Evolutionary conservation across 35 echinoderm and acorn worm genomes (phyloP), one percentile per base, ranked within the genome.

Genomic region (Eucidaris tribuloides): DNA sequence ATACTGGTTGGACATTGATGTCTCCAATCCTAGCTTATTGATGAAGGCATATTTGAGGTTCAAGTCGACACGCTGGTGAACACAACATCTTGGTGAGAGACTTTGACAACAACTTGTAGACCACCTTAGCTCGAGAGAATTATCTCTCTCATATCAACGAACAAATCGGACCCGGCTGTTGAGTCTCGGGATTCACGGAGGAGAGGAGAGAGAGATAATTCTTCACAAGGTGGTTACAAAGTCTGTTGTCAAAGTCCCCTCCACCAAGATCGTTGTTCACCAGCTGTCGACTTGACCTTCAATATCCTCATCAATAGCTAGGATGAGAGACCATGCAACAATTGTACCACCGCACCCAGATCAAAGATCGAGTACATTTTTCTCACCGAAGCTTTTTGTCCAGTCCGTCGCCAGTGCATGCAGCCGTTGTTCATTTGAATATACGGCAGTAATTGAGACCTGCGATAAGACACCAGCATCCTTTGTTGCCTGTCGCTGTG

Each of bases 21-120:
- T n/a, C n/a, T n/a, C n/a, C 91, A 0, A 71, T 93, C 22, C 42
- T 93, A 15, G 62, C 42, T n/a, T 3, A 88, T 93, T 17, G 91
- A 76, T 30, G 91, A 87, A 3, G 91, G 27, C 89, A 7, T n/a
- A n/a, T n/a, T 93, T 88, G 58, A 80, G 89, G 41, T 79, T 89
- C 4, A 88, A 89, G n/a, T 83, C 91, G 17, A 93, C 91, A 36
- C n/a, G 78, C 91, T n/a, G 85, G 85, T 38, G 80, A 93, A n/a
- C 46, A 93, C n/a, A 84, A 40, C 84, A 93, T 71, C 66, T 88
- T 36, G 91, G 91, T 56, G 91, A 85, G 89, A 58, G 91, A 88
- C 79, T 93, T 93, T 41, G 85, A 88, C 49, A 83, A 93, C 57
- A 65, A 56, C 68, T 93, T 18, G 91, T 93, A 24, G 42, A 89